Evolutionary conservation across 2,888 invertebrate species (phyloP).

Genomic region (Hirudinaria manillensis): DNA sequence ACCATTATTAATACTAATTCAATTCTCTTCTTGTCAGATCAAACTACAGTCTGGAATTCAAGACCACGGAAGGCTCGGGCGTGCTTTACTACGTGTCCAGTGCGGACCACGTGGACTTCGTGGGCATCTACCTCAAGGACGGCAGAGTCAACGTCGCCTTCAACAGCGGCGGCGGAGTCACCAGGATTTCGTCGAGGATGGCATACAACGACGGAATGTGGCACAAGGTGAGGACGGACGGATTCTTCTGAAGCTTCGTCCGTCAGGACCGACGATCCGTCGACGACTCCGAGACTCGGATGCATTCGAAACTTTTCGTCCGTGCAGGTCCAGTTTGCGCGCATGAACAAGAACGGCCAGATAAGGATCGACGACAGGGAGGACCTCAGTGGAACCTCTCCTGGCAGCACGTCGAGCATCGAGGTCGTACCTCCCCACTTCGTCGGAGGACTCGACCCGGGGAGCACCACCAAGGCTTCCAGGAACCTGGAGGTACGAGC

Average conservation of each 20-base stretch:
- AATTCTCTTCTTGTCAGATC: conserved; percentile 56
- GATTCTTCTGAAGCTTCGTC: conserved; percentile 55
- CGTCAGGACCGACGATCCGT: no score
- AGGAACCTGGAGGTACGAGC: conserved; percentile 50
- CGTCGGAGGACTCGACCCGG: conserved; percentile 69
- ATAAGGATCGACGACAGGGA: conserved; percentile 60
- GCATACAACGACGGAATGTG: conserved; percentile 76
- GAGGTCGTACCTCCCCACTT: conserved; percentile 68
- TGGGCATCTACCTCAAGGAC: conserved; percentile 74
- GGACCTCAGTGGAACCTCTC: conserved; percentile 57
- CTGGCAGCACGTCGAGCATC: conserved; percentile 56
- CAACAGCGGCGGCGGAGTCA: conserved; percentile 79
- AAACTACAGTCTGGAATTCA: conserved; percentile 72
- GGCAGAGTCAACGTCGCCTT: conserved; percentile 73
- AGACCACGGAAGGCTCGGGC: conserved; percentile 70
- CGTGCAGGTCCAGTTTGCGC: conserved; percentile 61
- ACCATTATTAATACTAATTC: not conserved
- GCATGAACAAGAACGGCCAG: conserved; percentile 63
- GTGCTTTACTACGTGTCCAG: conserved; percentile 73
- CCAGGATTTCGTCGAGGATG: conserved; percentile 66
- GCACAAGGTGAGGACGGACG: conserved; percentile 75
- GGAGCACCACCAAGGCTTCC: conserved; percentile 54
- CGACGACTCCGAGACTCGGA: no score
- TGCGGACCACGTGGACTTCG: conserved; percentile 68
- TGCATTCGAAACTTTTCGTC: no score